Conservation (phyloP, 2,888 invertebrate species). For the Camptogramma bilineatum region DNA sequence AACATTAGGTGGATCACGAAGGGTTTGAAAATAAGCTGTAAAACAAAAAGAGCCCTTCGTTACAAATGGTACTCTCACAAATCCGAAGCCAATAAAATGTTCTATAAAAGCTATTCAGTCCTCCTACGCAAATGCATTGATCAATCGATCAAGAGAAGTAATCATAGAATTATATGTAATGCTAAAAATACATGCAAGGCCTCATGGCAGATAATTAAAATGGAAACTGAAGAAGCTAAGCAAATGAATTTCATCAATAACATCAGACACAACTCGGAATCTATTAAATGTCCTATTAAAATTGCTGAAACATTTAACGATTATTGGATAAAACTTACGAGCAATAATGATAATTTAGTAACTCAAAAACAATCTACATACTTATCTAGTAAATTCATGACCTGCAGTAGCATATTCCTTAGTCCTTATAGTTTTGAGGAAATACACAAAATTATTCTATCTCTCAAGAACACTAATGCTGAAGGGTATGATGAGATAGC, state of each 20-base stretch:
- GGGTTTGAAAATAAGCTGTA: background rate
- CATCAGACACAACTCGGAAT: background rate
- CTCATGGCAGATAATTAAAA: background rate
- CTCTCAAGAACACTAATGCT: slow-evolving; percentile 21
- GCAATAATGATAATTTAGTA: background rate
- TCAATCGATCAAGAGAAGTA: background rate
- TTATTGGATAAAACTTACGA: background rate
- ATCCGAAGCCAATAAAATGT: background rate
- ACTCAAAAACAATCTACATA: background rate
- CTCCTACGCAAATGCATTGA: background rate
- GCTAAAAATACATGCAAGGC: background rate
- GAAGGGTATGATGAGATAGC: background rate
- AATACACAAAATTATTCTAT: background rate
- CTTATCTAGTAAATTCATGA: background rate
- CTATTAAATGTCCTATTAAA: background rate
- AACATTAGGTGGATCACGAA: background rate
- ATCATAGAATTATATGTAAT: background rate
- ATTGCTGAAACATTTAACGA: background rate
- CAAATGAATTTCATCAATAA: too few species aligned
- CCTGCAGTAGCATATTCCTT: background rate
- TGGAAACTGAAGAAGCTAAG: background rate
- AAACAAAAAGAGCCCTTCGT: background rate
- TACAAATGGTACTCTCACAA: background rate
- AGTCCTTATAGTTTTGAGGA: background rate
- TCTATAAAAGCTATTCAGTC: background rate